Evolutionary conservation across 2,888 invertebrate species (phyloP).

Genomic region (Limnephilus auricula): DNA sequence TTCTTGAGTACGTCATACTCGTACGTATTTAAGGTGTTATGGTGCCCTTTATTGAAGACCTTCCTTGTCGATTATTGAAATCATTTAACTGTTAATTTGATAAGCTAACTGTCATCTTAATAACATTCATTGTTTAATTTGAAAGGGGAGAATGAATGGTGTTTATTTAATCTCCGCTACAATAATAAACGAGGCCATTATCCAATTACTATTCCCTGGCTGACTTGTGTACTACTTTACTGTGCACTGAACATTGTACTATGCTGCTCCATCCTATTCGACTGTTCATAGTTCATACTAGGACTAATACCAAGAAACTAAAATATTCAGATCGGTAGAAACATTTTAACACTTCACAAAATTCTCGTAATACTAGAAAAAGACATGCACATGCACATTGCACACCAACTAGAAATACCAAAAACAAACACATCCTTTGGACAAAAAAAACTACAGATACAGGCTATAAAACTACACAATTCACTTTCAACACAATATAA

Average conservation of each 20-base stretch:
- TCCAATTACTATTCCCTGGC: conserved; percentile 11
- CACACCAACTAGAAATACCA: too few relatives aligned
- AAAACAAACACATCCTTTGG: too few relatives aligned
- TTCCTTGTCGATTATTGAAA: background rate
- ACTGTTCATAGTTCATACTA: background rate
- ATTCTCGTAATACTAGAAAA: too few relatives aligned
- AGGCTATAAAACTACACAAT: too few relatives aligned
- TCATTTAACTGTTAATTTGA: conserved; percentile 32
- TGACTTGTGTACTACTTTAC: background rate
- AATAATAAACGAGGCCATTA: conserved; percentile 31
- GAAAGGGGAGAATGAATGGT: conserved; percentile 17
- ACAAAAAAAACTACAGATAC: too few relatives aligned
- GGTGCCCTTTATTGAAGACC: background rate
- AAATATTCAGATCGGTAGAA: too few relatives aligned
- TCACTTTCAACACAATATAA: too few relatives aligned
- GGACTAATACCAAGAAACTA: too few relatives aligned
- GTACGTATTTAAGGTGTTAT: background rate
- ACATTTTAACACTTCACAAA: too few relatives aligned
- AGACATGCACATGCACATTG: too few relatives aligned
- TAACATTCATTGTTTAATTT: conserved; percentile 27
- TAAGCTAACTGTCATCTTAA: conserved; percentile 27
- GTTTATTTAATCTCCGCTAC: conserved; percentile 42
- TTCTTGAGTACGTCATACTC: background rate
- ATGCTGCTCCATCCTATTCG: background rate
- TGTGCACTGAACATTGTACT: background rate